A percentile compares a stretch with the other conserved stretches of the same genome.
These are phyloP conservation scores for Chironomus striatipennis DNA, from an alignment of 1,140 invertebrate genomes.

Conservation along the genomic window DNA sequence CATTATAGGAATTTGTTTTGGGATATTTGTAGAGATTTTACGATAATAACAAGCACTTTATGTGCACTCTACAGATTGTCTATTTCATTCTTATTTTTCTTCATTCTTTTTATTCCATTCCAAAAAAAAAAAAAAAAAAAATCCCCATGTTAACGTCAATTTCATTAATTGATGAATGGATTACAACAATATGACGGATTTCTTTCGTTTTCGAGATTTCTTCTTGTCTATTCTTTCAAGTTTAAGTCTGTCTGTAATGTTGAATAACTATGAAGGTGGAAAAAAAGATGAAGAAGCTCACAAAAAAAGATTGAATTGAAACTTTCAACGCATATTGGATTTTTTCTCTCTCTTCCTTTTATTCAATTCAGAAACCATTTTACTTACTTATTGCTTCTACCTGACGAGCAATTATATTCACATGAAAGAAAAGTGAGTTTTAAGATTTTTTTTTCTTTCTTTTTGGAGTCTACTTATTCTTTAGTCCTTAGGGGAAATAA, in stretches of 20 bases:
- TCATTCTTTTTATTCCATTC: background rate
- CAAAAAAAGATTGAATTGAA: no score
- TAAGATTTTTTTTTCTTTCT: no score
- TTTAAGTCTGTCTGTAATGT: no score
- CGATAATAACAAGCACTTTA: slow-evolving; percentile 13
- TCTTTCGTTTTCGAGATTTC: background rate
- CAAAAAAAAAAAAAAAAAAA: background rate
- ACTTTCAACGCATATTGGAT: no score
- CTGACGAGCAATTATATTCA: background rate
- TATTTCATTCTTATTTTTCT: background rate
- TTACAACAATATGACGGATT: slow-evolving; percentile 23
- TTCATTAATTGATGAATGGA: slow-evolving; percentile 20
- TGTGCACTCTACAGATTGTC: background rate
- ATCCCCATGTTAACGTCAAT: background rate
- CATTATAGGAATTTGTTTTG: slow-evolving; percentile 13
- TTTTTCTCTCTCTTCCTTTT: background rate
- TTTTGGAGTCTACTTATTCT: background rate
- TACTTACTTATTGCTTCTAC: background rate
- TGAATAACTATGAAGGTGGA: no score
- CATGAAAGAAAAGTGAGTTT: background rate
- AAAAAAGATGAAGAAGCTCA: no score
- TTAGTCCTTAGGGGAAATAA: background rate
- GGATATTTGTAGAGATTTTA: slow-evolving; percentile 14
- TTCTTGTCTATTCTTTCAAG: background rate
- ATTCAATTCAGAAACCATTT: background rate